Base-by-base conservation (phyloP, 1,140 invertebrate genomes). In the Sweltsa coloradensis region DNA sequence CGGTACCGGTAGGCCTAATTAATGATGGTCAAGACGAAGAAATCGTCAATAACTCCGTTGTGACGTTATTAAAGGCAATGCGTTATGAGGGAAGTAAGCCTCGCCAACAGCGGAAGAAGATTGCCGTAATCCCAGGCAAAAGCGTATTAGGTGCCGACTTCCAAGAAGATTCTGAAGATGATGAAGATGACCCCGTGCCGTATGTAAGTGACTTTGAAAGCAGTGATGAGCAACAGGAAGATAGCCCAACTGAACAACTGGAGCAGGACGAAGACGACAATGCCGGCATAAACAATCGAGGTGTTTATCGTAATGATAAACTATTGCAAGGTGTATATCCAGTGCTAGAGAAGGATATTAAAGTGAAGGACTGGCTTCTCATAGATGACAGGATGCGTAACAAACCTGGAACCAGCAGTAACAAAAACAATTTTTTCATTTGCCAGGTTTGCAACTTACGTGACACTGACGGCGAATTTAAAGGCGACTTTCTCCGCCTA, bases 171-270 rank as follows among this genome's bases (percentile, higher is more conserved):
- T n/a, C n/a, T n/a, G n/a, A n/a, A 37, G 4, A 5, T 22, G 36
- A 37, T 19, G 36, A 37, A 22, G 36, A 37, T 16, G 16, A 37
- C 23, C 7, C 36, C 18, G 36, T 4, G 23, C 18, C 16, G 16
- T 19, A 22, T 37, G 36, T 19, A 37, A 37, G n/a, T n/a, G n/a
- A 37, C n/a, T 19, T 16, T 37, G 36, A 37, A n/a, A 4, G 23
- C n/a, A 37, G n/a, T n/a, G 16, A 16, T 37, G 36, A 37, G 16
- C 18, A 16, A 37, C 11, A 16, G 23, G 36, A 37, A 37, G n/a
- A 37, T 5, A 37, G n/a, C 36, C 36, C 36, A 19, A 37, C 36
- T n/a, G 36, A 37, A 37, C 16, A 37, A 22, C 36, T 37, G 36
- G 36, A n/a, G n/a, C n/a, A n/a, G n/a, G n/a, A n/a, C n/a, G n/a